Percentiles rank a stretch among this genome's conserved stretches.
Evolutionary conservation across 2,113 vertebrate genomes (phyloP).

Genomic region (Hydrolagus affinis): DNA sequence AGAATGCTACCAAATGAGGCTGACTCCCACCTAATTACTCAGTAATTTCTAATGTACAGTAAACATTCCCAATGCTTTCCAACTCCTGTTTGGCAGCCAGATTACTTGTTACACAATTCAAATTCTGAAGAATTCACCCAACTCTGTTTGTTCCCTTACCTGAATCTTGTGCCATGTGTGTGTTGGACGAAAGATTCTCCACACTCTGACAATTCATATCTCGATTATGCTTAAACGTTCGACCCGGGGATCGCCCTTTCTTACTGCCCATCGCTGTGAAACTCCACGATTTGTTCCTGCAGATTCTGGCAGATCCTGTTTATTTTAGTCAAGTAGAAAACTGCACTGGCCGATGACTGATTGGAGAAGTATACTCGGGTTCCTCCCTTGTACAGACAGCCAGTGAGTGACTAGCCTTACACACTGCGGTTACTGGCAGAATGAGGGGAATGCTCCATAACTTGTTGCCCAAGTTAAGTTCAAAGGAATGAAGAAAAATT

Average conservation of each 20-base stretch:
- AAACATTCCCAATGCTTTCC: no score
- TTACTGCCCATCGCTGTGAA: neutral
- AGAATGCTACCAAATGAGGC: no score
- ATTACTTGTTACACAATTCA: no score
- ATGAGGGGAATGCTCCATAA: constrained; percentile 5
- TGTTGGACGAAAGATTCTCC: neutral
- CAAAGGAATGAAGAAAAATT: neutral
- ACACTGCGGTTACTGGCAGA: neutral
- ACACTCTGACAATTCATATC: neutral
- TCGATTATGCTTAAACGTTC: neutral
- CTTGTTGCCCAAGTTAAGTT: neutral
- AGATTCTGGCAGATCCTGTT: neutral
- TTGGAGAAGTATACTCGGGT: neutral
- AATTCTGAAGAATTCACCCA: neutral
- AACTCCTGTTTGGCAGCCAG: no score
- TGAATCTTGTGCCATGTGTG: neutral
- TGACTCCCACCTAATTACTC: no score
- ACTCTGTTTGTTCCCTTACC: neutral
- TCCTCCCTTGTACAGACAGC: neutral
- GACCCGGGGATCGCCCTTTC: neutral
- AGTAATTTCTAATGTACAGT: no score
- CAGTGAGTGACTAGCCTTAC: neutral
- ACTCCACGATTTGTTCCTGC: neutral
- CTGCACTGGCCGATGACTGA: neutral
- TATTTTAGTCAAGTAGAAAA: neutral